Conservation (phyloP, 2,888 invertebrate species). For the Rhodophaea formosa region DNA sequence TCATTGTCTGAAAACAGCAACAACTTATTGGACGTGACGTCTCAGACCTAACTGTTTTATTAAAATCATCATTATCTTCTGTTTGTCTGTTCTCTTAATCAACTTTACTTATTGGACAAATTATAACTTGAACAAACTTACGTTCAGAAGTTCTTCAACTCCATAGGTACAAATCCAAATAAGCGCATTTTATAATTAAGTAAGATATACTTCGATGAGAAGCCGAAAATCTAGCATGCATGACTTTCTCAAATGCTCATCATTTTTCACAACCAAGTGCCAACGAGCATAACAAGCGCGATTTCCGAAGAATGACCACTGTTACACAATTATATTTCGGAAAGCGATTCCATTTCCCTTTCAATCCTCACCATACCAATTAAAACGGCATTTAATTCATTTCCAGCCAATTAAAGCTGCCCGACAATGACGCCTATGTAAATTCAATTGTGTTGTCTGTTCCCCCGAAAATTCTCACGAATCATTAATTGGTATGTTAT, state of each 20-base stretch:
- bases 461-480: conserved; percentile 23
- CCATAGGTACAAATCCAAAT: no score
- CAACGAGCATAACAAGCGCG: conserved; percentile 2
- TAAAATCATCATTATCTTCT: no score
- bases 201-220: background rate
- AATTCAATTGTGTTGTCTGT: conserved; percentile 17
- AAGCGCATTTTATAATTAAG: no score
- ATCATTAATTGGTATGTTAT: conserved; percentile 27
- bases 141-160: no score
- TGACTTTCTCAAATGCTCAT: background rate
- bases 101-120: no score
- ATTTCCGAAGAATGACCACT: conserved; percentile 12
- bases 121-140: no score
- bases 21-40: no score
- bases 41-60: no score
- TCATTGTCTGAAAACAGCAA: no score
- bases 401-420: conserved; percentile 23
- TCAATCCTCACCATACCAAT: conserved; percentile 26
- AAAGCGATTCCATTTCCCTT: conserved; percentile 23
- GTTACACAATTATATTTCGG: conserved; percentile 18
- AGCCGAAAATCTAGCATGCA: background rate
- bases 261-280: conserved; percentile 2
- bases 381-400: conserved; percentile 22
- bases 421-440: conserved; percentile 20
- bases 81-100: no score